Base-by-base conservation (phyloP, 2,888 invertebrate species). In the Zhuqinia jingwanae region DNA sequence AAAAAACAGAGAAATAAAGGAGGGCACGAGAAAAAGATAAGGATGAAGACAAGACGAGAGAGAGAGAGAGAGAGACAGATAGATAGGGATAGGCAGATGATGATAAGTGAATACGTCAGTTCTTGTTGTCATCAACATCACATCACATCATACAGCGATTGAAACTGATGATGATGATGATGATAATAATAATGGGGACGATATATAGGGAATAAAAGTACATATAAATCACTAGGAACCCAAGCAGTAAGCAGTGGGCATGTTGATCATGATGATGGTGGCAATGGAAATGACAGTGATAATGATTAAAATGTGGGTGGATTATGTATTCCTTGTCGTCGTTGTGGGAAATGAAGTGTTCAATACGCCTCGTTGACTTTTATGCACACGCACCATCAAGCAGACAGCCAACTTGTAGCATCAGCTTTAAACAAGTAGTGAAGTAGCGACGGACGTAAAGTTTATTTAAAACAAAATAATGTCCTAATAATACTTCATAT, bases 261-360 rank as follows among this genome's bases (percentile, higher is more conserved):
- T n/a, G n/a, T n/a, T n/a, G n/a, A n/a, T n/a, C 11, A 60, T 27
- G 15, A 15, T 45, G 1, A 68, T 15, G 68, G 45, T 45, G 3
- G 36, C 5, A 20, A 68, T 47, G 68, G 47, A 11, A 68, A 68
- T 47, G 68, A 45, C 47, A 47, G 68, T 68, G 45, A 68, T 68
- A 50, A 79, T 68, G 68, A 79, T 30, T 68, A 68, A 68, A 68
- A 65, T 68, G 79, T 79, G 73, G 70, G 73, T 58, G 73, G 70
- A 58, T 53, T 53, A 30, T 77, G 45, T n/a, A n/a, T n/a, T n/a
- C n/a, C n/a, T n/a, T 45, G 36, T 27, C 17, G 56, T 68, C 47
- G 45, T 68, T 22, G 58, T 17, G 58, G 60, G 60, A 45, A 75
- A 56, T 68, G 68, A 68, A 68, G 68, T 20, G 47, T 47, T 68